Evolutionary conservation across 2,113 vertebrate species (phyloP).

Genomic region (Lamprotornis superbus): DNA sequence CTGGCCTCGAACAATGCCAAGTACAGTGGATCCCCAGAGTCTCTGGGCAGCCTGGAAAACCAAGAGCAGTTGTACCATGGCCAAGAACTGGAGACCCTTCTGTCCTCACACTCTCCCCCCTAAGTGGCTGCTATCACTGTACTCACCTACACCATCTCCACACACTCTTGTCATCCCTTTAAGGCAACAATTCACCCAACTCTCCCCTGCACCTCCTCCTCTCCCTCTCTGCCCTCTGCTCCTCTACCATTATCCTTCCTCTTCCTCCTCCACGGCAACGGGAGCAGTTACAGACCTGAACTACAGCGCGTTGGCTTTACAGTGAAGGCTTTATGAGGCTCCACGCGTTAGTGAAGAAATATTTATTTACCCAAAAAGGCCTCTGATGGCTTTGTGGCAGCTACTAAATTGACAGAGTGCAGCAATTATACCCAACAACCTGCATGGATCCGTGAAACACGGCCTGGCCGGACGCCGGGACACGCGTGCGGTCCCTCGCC

Average conservation of each 20-base stretch:
- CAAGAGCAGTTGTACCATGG: not conserved
- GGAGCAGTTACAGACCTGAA: not conserved
- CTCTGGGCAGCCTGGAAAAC: not conserved
- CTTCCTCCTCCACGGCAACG: accelerated
- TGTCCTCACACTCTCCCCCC: not conserved
- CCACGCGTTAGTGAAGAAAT: not conserved
- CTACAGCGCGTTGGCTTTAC: not conserved
- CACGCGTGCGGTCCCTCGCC: accelerated
- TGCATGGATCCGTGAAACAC: not conserved
- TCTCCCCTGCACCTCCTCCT: not conserved
- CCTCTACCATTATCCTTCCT: conserved; percentile 1
- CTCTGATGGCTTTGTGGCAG: conserved; percentile 24
- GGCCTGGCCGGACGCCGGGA: accelerated
- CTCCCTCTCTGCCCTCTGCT: not conserved
- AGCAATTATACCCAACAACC: conserved; percentile 34
- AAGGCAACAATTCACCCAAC: not conserved
- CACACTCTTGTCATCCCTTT: accelerated
- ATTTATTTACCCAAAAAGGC: conserved; percentile 55
- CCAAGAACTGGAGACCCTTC: not conserved
- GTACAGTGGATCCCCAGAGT: not conserved
- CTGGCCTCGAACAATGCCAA: not conserved
- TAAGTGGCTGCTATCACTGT: not conserved
- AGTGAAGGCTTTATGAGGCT: not conserved
- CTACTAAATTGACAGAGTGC: conserved; percentile 41
- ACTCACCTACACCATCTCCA: not conserved